Conservation (phyloP, 2,888 invertebrate species). For the Aquatica leii region DNA sequence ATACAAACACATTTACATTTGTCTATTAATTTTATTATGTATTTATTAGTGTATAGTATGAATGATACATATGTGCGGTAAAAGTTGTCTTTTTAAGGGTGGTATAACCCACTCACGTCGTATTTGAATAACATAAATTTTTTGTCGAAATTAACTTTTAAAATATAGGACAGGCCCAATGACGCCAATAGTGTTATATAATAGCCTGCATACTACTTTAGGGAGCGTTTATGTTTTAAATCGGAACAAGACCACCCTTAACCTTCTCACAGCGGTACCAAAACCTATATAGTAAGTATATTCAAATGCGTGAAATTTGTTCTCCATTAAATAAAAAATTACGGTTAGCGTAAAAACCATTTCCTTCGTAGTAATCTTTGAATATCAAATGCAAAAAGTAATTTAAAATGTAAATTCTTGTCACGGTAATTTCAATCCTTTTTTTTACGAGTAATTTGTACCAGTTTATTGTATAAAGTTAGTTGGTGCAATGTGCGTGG, state of each 20-base stretch:
- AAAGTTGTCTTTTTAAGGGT: no score
- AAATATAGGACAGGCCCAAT: constrained; percentile 39
- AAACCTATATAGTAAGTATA: constrained; percentile 6
- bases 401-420: constrained; percentile 20
- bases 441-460: constrained; percentile 19
- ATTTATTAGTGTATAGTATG: no score
- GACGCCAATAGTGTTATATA: constrained; percentile 44
- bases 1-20: no score
- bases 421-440: neutral
- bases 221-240: constrained; percentile 45
- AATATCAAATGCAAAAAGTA: constrained; percentile 12
- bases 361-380: constrained; percentile 8
- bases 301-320: constrained; percentile 10
- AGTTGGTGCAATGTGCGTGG: constrained; percentile 24
- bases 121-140: no score
- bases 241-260: constrained; percentile 46
- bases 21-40: no score
- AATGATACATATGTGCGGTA: no score
- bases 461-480: neutral
- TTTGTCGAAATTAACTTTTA: constrained; percentile 40
- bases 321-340: neutral
- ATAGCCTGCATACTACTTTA: constrained; percentile 42
- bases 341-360: constrained; percentile 12
- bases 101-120: no score
- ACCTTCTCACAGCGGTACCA: constrained; percentile 21